Conservation (phyloP, 2,113 vertebrate genomes). For the Catharus minimus region DNA sequence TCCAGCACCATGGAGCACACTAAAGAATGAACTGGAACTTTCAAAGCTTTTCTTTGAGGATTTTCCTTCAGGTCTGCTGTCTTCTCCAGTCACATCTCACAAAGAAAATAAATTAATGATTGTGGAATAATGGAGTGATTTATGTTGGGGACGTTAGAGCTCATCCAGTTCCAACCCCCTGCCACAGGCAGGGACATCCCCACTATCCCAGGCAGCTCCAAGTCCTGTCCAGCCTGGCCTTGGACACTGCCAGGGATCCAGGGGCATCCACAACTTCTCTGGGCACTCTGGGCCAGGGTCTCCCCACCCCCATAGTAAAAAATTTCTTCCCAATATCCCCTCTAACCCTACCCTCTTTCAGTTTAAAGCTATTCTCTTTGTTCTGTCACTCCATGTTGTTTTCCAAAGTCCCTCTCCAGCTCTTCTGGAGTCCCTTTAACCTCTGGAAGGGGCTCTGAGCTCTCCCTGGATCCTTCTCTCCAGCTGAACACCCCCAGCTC, state of each 20-base stretch:
- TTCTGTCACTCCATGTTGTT: neutral
- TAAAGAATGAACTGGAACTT: neutral
- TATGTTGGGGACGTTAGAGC: neutral
- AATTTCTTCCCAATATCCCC: neutral
- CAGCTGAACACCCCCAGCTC: rapidly evolving
- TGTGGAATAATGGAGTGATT: neutral
- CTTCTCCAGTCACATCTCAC: neutral
- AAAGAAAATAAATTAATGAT: neutral
- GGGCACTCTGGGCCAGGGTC: neutral
- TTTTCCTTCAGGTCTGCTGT: neutral
- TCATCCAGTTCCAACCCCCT: rapidly evolving
- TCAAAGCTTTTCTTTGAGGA: rapidly evolving
- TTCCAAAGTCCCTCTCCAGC: neutral
- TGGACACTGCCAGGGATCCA: neutral
- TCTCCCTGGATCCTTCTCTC: neutral
- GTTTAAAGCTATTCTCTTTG: neutral
- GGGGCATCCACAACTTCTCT: neutral
- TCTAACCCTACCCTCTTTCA: neutral
- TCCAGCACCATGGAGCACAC: neutral
- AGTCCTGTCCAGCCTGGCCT: rapidly evolving
- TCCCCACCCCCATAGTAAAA: rapidly evolving
- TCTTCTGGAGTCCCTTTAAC: neutral
- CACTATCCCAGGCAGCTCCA: rapidly evolving
- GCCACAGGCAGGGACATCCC: rapidly evolving
- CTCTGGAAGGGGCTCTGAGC: rapidly evolving